phyloP scores from a whole-genome alignment of 2,113 vertebrate genomes.

The Rhynchopsitta pachyrhyncha region DNA sequence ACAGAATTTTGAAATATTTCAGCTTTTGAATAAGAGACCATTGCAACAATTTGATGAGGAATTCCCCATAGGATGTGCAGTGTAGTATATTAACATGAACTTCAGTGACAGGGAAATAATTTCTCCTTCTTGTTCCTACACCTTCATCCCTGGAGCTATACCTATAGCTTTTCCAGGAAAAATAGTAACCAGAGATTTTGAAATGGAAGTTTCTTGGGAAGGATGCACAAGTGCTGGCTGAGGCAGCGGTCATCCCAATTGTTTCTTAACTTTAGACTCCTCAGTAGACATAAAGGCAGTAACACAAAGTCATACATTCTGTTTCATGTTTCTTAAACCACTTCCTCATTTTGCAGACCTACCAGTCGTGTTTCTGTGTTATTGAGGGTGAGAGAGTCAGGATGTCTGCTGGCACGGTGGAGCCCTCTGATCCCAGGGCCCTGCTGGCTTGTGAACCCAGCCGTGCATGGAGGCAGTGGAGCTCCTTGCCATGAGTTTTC shows the following conservation, averaged over 20 bases:
- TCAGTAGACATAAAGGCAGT: neutral
- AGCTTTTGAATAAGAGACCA: neutral
- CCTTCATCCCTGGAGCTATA: neutral
- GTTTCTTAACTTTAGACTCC: neutral
- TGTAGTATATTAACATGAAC: neutral
- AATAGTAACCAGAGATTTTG: neutral
- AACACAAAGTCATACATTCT: neutral
- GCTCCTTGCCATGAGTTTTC: neutral
- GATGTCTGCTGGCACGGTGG: neutral
- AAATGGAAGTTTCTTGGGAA: neutral
- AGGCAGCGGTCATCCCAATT: neutral
- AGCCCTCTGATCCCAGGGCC: neutral
- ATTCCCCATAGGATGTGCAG: neutral
- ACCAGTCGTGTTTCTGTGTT: neutral
- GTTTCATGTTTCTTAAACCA: neutral
- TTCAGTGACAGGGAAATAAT: neutral
- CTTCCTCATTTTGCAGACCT: neutral
- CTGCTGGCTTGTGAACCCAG: neutral
- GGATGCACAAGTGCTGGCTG: neutral
- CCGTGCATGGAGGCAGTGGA: accelerated
- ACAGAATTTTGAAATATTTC: neutral
- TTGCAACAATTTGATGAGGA: neutral
- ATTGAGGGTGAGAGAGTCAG: neutral
- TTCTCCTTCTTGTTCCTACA: neutral
- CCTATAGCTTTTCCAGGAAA: neutral